Evolutionary conservation across 2,113 vertebrate species (phyloP).

Genomic region (Hydrochoerus hydrochaeris): DNA sequence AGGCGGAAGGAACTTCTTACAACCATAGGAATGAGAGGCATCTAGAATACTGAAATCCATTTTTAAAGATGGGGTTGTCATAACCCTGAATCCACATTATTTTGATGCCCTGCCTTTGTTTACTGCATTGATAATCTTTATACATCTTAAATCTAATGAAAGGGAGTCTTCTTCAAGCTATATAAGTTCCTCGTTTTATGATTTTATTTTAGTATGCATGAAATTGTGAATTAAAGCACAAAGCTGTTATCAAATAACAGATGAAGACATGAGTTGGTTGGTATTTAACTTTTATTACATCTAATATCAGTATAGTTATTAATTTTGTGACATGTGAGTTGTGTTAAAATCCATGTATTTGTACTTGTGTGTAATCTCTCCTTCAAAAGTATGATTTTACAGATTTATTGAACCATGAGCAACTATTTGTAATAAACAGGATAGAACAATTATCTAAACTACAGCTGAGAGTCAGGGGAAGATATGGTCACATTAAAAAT

Average conservation of each 20-base stretch:
- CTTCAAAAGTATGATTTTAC: conserved; percentile 56
- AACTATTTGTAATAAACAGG: conserved; percentile 65
- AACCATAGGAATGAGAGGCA: background rate
- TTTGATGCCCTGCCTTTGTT: background rate
- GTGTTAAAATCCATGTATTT: conserved; percentile 4
- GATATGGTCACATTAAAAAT: conserved; percentile 63
- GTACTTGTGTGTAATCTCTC: conserved; percentile 69
- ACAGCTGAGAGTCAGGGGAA: conserved; percentile 64
- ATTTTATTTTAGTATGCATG: background rate
- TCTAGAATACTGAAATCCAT: background rate
- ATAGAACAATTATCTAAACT: conserved; percentile 68
- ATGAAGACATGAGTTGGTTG: background rate
- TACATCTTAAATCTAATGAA: background rate
- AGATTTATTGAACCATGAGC: conserved; percentile 72
- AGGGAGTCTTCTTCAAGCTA: background rate
- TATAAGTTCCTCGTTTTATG: background rate
- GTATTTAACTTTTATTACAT: background rate
- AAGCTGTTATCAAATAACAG: conserved; percentile 31
- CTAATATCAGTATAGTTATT: background rate
- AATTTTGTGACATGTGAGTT: conserved; percentile 43
- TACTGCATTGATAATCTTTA: background rate
- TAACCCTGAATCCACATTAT: background rate
- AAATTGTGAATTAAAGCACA: conserved; percentile 33
- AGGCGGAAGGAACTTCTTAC: rapidly evolving
- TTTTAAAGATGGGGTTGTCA: background rate